These are phyloP conservation scores for Leucoma salicis DNA, from an alignment of 2,888 invertebrate species.

Conservation along the genomic window DNA sequence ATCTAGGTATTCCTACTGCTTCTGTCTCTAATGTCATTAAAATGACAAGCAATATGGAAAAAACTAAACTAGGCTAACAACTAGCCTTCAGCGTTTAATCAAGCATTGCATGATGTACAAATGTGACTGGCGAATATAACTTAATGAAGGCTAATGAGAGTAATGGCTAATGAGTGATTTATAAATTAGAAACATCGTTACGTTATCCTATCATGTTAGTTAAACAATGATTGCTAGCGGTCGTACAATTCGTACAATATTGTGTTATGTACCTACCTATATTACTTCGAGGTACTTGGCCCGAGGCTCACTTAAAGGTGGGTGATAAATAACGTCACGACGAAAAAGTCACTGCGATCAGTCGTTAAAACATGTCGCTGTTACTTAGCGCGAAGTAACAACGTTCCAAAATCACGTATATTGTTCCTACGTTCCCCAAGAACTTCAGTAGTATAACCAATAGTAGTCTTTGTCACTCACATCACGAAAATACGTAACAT, in stretches of 20 bases:
- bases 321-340: too few relatives aligned
- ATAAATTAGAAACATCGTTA: conserved; percentile 8
- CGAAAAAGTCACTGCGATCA: not conserved
- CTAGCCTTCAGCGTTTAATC: conserved; percentile 33
- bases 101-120: conserved; percentile 30
- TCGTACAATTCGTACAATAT: conserved; percentile 3
- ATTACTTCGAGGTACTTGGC: conserved; percentile 28
- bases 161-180: conserved; percentile 6
- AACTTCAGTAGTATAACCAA: too few relatives aligned
- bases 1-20: too few relatives aligned
- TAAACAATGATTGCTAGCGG: conserved; percentile 7
- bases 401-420: too few relatives aligned
- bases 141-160: conserved; percentile 14
- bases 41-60: conserved; percentile 11
- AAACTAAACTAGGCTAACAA: conserved; percentile 26
- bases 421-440: too few relatives aligned
- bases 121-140: conserved; percentile 19
- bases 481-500: not conserved
- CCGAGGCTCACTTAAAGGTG: too few relatives aligned
- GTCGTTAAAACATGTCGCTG: too few relatives aligned
- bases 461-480: too few relatives aligned
- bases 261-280: conserved; percentile 6
- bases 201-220: conserved; percentile 1
- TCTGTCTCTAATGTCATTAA: too few relatives aligned
- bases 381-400: too few relatives aligned